A percentile compares a stretch with the other conserved stretches of the same genome.
Conservation (phyloP, 2,888 invertebrate genomes). For the Drosophila peninsularis region DNA sequence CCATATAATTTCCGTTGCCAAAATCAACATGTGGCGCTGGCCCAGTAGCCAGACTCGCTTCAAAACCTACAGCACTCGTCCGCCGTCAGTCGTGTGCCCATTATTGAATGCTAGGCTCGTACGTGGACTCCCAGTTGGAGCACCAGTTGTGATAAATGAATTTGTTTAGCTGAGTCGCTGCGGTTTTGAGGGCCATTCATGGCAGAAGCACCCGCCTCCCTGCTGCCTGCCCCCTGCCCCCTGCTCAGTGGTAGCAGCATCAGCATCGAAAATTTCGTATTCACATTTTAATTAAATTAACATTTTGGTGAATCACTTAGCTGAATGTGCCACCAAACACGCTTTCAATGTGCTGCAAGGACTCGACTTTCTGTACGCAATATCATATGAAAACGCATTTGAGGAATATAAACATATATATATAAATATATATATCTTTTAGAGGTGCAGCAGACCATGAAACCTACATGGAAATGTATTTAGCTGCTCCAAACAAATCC, state of each 20-base stretch:
- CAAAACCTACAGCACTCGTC: background rate
- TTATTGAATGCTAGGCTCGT: slow-evolving; percentile 45
- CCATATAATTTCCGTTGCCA: slow-evolving; percentile 60
- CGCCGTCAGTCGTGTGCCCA: slow-evolving; percentile 1
- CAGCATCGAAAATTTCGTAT: slow-evolving; percentile 61
- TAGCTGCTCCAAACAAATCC: slow-evolving; percentile 23
- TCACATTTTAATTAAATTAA: slow-evolving; percentile 78
- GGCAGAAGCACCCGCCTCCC: slow-evolving; percentile 2
- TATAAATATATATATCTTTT: slow-evolving; percentile 14
- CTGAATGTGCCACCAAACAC: slow-evolving; percentile 23
- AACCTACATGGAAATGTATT: slow-evolving; percentile 41
- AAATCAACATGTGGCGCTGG: slow-evolving; percentile 69
- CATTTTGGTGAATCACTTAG: slow-evolving; percentile 74
- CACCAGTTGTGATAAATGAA: slow-evolving; percentile 61
- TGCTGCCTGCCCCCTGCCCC: too few species aligned
- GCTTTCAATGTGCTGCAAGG: slow-evolving; percentile 51
- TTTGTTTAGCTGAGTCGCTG: slow-evolving; percentile 63
- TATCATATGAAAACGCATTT: slow-evolving; percentile 44
- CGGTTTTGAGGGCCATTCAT: slow-evolving; percentile 60
- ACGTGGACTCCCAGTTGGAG: slow-evolving; percentile 7
- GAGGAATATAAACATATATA: slow-evolving; percentile 17
- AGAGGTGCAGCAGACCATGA: slow-evolving; percentile 60
- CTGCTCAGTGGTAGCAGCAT: too few species aligned
- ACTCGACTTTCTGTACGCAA: slow-evolving; percentile 19
- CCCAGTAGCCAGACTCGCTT: background rate